phyloP scores from a whole-genome alignment of 2,113 vertebrate genomes.

The Perca schrenkii region DNA sequence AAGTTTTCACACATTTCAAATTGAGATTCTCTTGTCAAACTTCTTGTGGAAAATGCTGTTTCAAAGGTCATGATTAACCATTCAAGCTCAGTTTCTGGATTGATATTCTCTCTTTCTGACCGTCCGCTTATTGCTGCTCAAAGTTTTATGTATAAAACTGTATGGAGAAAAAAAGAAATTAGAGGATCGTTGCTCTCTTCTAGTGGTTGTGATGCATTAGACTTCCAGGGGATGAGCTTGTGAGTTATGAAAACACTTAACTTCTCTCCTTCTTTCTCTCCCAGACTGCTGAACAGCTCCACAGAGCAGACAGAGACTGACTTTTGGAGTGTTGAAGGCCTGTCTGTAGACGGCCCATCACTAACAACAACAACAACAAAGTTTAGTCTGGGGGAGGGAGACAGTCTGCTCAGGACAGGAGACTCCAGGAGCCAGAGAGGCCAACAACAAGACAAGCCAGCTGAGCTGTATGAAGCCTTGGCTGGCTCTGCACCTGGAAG shows the following conservation, averaged over 20 bases:
- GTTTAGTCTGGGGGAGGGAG: neutral
- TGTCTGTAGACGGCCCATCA: neutral
- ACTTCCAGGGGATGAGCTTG: neutral
- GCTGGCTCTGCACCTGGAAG: neutral
- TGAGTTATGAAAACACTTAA: neutral
- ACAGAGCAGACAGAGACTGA: slow-evolving; percentile 35
- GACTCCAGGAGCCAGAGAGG: neutral
- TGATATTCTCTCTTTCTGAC: neutral
- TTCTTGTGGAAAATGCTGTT: neutral
- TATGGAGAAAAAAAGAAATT: neutral
- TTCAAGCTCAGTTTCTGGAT: neutral
- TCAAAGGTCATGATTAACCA: neutral
- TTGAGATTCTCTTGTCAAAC: neutral
- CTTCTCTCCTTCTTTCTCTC: neutral
- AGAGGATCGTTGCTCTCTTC: neutral
- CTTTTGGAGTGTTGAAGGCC: neutral
- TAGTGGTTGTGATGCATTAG: neutral
- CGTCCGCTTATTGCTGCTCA: neutral
- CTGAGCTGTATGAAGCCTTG: neutral
- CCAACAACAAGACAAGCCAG: neutral
- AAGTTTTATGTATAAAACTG: neutral
- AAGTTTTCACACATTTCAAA: neutral
- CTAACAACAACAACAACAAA: neutral
- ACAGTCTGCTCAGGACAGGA: neutral
- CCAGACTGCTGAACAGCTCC: slow-evolving; percentile 74